Base-by-base conservation (phyloP, 2,888 invertebrate genomes). In the Sarcophaga caerulescens region DNA sequence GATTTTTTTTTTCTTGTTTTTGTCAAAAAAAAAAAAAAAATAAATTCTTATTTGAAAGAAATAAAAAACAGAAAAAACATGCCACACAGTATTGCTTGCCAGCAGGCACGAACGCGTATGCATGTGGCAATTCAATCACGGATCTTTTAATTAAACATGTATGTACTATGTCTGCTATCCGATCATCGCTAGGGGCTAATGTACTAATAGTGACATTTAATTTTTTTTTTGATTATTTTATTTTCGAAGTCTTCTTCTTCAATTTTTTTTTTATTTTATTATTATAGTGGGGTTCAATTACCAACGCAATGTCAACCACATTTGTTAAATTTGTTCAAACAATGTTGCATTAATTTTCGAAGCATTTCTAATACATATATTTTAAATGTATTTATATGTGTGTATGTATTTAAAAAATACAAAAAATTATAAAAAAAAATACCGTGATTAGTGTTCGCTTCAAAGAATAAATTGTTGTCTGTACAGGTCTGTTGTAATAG, bases 91-190 rank as follows among this genome's bases (percentile, higher is more conserved):
- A 5, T 5, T 66, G 35, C 25, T 45, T 70, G 25, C 68, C 47
- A 47, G 2, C 11, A 14, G 12, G 52, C 17, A 52, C 4, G 14
- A 12, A 45, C 73, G 78, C 77, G 52, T 17, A 45, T 77, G 81
- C 77, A 65, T 63, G 75, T 76, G 79, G 79, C 75, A 84, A 80
- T 69, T 74, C 74, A 68, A 81, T 85, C 69, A 47, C 17, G 52
- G 76, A 47, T 59, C 19, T 79, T 71, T 35, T 60, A n/a, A n/a
- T 73, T 44, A 35, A 5, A 35, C 14, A 76, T 84, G 47, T 23
- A 71, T 57, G 17, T 45, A 60, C 3, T 35, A 10, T 35, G 35
- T 35, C 8, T 79, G 2, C 47, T 12, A 21, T 79, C 52, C 74
- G 81, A 52, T 52, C 52, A 52, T 52, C 52, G 17, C 14, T 14